These are phyloP conservation scores for Stylophora pistillata DNA, from an alignment of 64 coral and sea anemone species.

Conservation along the genomic window DNA sequence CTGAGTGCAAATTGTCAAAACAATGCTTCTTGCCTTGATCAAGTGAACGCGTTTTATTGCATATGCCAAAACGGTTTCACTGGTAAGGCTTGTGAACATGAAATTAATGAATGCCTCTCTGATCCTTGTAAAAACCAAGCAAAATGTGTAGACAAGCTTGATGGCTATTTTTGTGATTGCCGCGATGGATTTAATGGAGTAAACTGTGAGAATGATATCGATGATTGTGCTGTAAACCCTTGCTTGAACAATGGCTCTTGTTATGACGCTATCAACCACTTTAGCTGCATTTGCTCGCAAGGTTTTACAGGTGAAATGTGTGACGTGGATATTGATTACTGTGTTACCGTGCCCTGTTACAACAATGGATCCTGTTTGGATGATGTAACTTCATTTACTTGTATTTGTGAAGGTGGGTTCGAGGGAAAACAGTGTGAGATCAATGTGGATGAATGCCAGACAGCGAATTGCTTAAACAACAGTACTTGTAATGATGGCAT, in stretches of 20 bases:
- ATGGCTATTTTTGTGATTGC: conserved; percentile 22
- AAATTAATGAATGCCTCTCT: conserved; percentile 39
- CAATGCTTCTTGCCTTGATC: conserved; percentile 32
- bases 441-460: conserved; percentile 14
- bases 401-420: conserved; percentile 46
- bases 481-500: conserved; percentile 24
- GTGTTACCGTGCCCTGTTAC: conserved; percentile 16
- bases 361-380: conserved; percentile 53
- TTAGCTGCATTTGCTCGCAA: neutral
- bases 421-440: conserved; percentile 34
- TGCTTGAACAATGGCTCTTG: conserved; percentile 32
- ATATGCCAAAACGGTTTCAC: conserved; percentile 7
- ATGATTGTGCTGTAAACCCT: conserved; percentile 51
- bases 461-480: conserved; percentile 13
- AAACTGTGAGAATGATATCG: conserved; percentile 35
- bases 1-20: conserved; percentile 16
- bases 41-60: conserved; percentile 32
- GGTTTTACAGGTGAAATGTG: conserved; percentile 52
- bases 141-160: conserved; percentile 12
- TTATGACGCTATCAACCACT: conserved; percentile 11
- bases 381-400: conserved; percentile 12
- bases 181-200: conserved; percentile 34
- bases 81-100: neutral
- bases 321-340: conserved; percentile 42
- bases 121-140: conserved; percentile 46